Base-by-base conservation (phyloP, 2,888 invertebrate genomes). In the Drosophila rellima region DNA sequence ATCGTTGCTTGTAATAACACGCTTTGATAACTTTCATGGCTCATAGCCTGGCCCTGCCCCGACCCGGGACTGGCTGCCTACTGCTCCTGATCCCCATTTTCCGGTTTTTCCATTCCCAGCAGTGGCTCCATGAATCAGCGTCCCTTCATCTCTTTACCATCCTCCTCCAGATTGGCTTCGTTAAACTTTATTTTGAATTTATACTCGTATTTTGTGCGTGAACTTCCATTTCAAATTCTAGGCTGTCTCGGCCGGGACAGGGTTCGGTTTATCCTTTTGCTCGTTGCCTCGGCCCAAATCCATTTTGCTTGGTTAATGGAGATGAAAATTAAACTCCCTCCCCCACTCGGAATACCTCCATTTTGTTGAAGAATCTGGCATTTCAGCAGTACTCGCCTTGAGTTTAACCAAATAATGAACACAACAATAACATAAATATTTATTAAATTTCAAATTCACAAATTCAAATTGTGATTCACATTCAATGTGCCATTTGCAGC, bases 21-120 rank as follows among this genome's bases (percentile, higher is more conserved):
- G 91, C 90, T 90, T 90, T 89, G 84, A 90, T 91, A 90, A 91
- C 90, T 91, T 91, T 91, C 89, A 91, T 91, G 91, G 83, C 82
- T 87, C 86, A 89, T 86, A 80, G 84, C 52, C 40, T 50, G 48
- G 54, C 44, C 90, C 90, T 91, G 90, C 80, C 82, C 86, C 87
- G 91, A 81, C 80, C 85, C 86, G 87, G 84, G 79, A 81, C 86
- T 64, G 69, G 64, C 88, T 89, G 89, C 85, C 90, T 88, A 77
- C 88, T 81, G 74, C 80, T 81, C 78, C 71, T 75, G 71, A 63
- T 70, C 51, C 67, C 60, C 37, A 37, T 26, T 26, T 47, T 39
- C 50, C 50, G 64, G 52, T 40, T 11, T 55, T 39, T 17, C 35
- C 56, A 50, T 75, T 48, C 52, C 64, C 74, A 44, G 20, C 40